Conservation (phyloP, 35 echinoderm and acorn worm species). For the Hemicentrotus pulcherrimus region DNA sequence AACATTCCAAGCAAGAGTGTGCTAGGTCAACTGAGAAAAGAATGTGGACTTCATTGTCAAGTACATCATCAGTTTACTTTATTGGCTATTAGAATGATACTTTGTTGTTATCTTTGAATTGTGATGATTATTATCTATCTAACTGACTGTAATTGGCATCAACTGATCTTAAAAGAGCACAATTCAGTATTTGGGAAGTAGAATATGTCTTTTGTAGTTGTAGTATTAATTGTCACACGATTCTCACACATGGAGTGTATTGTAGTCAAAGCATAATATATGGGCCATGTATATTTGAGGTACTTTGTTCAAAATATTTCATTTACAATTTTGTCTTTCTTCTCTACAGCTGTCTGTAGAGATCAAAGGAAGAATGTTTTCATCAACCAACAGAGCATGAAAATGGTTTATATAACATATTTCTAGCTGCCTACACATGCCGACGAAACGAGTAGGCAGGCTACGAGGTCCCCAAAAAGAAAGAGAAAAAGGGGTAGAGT, state of each 20-base stretch:
- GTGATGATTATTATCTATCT: too few relatives aligned
- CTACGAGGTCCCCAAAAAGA: neutral
- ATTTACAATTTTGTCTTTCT: neutral
- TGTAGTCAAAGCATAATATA: neutral
- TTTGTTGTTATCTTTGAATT: too few relatives aligned
- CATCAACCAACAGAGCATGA: neutral
- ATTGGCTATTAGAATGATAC: too few relatives aligned
- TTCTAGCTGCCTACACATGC: neutral
- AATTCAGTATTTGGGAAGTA: too few relatives aligned
- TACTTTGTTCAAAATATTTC: neutral
- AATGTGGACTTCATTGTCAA: too few relatives aligned
- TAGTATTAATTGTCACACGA: too few relatives aligned
- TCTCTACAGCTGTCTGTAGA: neutral
- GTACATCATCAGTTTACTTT: too few relatives aligned
- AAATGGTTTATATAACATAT: neutral
- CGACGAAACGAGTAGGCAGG: neutral
- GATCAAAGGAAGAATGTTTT: slow-evolving; percentile 9
- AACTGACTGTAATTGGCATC: too few relatives aligned
- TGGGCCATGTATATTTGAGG: neutral
- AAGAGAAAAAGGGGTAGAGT: neutral
- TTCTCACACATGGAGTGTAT: neutral
- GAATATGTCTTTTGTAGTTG: too few relatives aligned
- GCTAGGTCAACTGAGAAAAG: too few relatives aligned
- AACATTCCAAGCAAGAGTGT: too few relatives aligned
- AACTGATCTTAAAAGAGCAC: too few relatives aligned